Evolutionary conservation across 35 echinoderm and acorn worm genomes (phyloP), one percentile per base, ranked within the genome.

Genomic region (Lytechinus variegatus): DNA sequence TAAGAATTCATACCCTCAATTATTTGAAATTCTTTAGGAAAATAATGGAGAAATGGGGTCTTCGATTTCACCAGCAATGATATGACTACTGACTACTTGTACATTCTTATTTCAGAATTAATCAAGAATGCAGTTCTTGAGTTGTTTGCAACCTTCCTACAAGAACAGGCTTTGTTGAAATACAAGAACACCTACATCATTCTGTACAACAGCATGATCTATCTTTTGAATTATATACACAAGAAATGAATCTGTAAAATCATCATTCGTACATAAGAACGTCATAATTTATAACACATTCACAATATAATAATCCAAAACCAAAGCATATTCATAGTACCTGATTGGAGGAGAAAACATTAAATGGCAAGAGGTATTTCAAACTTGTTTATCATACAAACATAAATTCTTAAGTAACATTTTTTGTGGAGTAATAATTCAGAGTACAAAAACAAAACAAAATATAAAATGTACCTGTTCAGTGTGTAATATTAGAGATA

Each of bases 361-460:
- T 54, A 79, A 79, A 90, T 90, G 88, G 88, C 88, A 90, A 90
- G 88, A 90, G 88, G 88, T 90, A 90, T 90, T 90, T 54, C 52
- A 52, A 52, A 90, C 13, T 44, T 90, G 29, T 52, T 44, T 90
- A 90, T 90, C 88, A 90, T 90, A 90, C 88, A 90, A 90, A 14
- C n/a, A 79, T 24, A 79, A 79, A n/a, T 79, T 79, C 19, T 79
- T 79, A 79, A 79, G 66, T 79, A 79, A 79, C 66, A 79, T 79
- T 79, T 58, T 79, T 79, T 79, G 66, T 16, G 66, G 66, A 79
- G 66, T 79, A 24, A n/a, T 79, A 16, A 79, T 44, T 79, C 21
- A 79, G 66, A 79, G 66, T 79, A 79, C 66, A 79, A 79, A n/a
- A 79, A 79, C 7, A 79, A 79, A 79, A 79, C 66, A 79, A 79